Percentiles rank a stretch among this genome's conserved stretches.
Conservation (phyloP, 2,113 vertebrate species). For the Hymenochirus boettgeri region DNA sequence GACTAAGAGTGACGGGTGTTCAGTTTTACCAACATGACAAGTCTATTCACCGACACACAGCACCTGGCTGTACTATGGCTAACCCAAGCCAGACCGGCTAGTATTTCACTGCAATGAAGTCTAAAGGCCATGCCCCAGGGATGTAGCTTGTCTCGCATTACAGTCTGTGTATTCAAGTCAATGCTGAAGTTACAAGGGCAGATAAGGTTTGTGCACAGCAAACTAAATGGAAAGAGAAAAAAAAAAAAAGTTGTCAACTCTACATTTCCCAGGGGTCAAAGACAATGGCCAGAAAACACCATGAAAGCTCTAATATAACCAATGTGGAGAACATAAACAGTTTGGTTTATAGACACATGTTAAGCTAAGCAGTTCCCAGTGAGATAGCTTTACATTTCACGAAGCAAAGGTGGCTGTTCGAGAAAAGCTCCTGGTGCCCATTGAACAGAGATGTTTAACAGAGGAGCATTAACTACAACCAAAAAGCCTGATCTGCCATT, state of each 20-base stretch:
- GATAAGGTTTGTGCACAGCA: slow-evolving; percentile 7
- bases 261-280: slow-evolving; percentile 19
- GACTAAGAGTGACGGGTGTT: too few species aligned
- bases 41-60: background rate
- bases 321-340: slow-evolving; percentile 20
- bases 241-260: background rate
- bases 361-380: too few species aligned
- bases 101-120: background rate
- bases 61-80: background rate
- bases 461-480: too few species aligned
- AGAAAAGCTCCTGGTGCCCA: too few species aligned
- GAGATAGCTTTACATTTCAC: too few species aligned
- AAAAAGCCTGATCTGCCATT: too few species aligned
- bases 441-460: too few species aligned
- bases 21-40: background rate
- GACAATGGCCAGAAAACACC: slow-evolving; percentile 9
- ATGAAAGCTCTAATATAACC: slow-evolving; percentile 9
- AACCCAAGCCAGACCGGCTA: slow-evolving; percentile 1
- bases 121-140: background rate
- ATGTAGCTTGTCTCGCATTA: slow-evolving; percentile 1
- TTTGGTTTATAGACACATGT: slow-evolving; percentile 23
- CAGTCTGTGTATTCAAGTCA: slow-evolving; percentile 10
- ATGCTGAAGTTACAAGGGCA: slow-evolving; percentile 5
- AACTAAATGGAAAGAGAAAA: background rate
- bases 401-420: too few species aligned